phyloP scores from a whole-genome alignment of 2,888 invertebrate species.

The Steinernema carpocapsae region DNA sequence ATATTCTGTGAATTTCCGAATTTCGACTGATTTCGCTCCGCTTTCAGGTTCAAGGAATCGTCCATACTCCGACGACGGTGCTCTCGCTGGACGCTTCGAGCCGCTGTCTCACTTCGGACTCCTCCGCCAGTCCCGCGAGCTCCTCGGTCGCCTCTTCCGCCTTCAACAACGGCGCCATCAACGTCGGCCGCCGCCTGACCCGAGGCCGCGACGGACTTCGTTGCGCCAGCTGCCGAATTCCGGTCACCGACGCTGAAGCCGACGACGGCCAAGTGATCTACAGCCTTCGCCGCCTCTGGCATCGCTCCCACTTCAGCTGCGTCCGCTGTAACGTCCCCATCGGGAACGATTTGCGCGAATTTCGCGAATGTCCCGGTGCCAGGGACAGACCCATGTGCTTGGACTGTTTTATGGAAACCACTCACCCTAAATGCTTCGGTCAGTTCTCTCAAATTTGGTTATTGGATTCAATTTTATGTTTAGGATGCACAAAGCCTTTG shows the following conservation, averaged over 20 bases:
- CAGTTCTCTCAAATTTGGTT: background rate
- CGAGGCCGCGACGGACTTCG: background rate
- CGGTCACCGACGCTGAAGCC: slow-evolving; percentile 25
- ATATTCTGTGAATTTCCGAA: no score
- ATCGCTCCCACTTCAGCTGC: slow-evolving; percentile 38
- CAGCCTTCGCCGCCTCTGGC: slow-evolving; percentile 36
- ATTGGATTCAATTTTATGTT: background rate
- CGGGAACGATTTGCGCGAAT: slow-evolving; percentile 30
- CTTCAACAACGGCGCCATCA: background rate
- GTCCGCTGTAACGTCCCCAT: slow-evolving; percentile 27
- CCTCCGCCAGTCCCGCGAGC: background rate
- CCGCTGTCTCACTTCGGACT: background rate
- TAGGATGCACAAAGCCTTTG: slow-evolving; percentile 29
- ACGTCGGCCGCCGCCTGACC: slow-evolving; percentile 1
- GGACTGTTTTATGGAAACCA: slow-evolving; percentile 38
- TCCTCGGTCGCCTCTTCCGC: background rate
- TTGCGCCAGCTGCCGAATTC: slow-evolving; percentile 20
- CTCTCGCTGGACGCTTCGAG: background rate
- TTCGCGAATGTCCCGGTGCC: slow-evolving; percentile 22
- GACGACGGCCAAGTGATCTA: slow-evolving; percentile 33
- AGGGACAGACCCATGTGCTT: slow-evolving; percentile 33
- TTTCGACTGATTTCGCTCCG: no score
- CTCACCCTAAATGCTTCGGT: slow-evolving; percentile 34
- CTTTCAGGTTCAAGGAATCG: slow-evolving; percentile 3
- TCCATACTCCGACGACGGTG: slow-evolving; percentile 21